Conservation (phyloP, 2,797 vertebrate species). For the Microcaecilia unicolor region DNA sequence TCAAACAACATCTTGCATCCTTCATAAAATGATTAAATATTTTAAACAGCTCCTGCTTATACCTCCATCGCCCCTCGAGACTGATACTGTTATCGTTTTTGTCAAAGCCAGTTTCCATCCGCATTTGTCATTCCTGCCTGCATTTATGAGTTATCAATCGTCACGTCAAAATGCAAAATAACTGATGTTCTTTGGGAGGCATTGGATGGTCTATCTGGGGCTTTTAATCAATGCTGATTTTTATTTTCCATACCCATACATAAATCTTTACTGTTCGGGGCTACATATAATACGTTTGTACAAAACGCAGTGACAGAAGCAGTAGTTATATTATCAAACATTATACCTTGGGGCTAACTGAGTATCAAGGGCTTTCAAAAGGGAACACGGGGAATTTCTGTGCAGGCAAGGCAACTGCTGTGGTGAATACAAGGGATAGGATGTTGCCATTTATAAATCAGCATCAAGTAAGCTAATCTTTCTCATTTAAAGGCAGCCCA, state of each 20-base stretch:
- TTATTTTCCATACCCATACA: conserved; percentile 84
- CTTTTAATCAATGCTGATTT: conserved; percentile 98
- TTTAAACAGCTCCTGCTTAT: conserved; percentile 96
- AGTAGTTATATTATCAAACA: conserved; percentile 96
- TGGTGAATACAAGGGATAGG: conserved; percentile 72
- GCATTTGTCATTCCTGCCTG: conserved; percentile 96
- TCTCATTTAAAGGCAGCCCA: conserved; percentile 57
- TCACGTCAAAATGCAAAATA: conserved; percentile 98
- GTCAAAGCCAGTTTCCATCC: conserved; percentile 98
- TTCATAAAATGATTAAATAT: conserved; percentile 99
- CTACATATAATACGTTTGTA: conserved; percentile 85
- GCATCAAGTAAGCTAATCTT: conserved; percentile 75
- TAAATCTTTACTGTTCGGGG: conserved; percentile 82
- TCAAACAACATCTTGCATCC: conserved; percentile 96
- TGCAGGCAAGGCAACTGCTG: conserved; percentile 64
- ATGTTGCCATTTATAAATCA: conserved; percentile 82
- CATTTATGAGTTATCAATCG: conserved; percentile 99
- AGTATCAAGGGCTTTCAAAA: conserved; percentile 83
- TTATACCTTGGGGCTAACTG: conserved; percentile 86
- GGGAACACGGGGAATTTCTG: conserved; percentile 68
- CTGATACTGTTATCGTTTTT: conserved; percentile 99
- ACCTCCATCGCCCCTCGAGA: conserved; percentile 90
- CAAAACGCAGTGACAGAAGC: conserved; percentile 84
- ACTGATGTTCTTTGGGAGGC: conserved; percentile 96
- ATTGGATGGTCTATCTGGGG: conserved; percentile 97